Evolutionary conservation across 2,888 invertebrate genomes (phyloP).

Genomic region (Ephialtes manifestator): DNA sequence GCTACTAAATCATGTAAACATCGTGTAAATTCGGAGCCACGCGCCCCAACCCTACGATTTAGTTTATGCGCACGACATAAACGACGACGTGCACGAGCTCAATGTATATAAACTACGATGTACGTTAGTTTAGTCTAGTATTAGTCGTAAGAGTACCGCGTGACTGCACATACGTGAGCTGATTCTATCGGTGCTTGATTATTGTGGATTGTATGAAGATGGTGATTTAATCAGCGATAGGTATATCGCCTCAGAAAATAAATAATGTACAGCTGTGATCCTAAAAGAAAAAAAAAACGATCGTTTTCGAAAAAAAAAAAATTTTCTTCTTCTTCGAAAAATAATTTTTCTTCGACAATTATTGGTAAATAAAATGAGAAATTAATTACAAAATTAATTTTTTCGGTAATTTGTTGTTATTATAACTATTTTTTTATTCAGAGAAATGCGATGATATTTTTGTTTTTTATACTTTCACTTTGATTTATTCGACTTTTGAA

Average conservation of each 20-base stretch:
- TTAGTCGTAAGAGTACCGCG: constrained; percentile 35
- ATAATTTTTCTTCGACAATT: too few species aligned
- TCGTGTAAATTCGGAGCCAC: constrained; percentile 76
- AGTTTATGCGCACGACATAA: constrained; percentile 56
- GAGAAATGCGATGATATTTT: too few species aligned
- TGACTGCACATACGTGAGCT: constrained; percentile 24
- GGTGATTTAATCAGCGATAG: constrained; percentile 7
- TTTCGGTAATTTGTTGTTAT: too few species aligned
- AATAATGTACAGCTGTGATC: background rate
- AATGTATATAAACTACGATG: constrained; percentile 27
- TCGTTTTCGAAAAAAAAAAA: too few species aligned
- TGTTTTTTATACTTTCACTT: too few species aligned
- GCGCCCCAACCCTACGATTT: constrained; percentile 44
- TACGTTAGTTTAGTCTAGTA: constrained; percentile 3
- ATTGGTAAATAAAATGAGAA: too few species aligned
- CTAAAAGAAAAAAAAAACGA: too few species aligned
- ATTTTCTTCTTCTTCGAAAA: too few species aligned
- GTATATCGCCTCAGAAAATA: background rate
- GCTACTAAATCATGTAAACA: constrained; percentile 82
- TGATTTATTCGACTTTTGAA: too few species aligned
- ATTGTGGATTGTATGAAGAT: background rate
- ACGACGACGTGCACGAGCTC: constrained; percentile 22
- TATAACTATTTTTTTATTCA: too few species aligned
- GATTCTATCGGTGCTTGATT: constrained; percentile 18
- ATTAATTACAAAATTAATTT: too few species aligned